Percentiles rank a stretch among this genome's conserved stretches.
Evolutionary conservation across 2,113 vertebrate genomes (phyloP).

Genomic region (Trochalopteron elliotii): DNA sequence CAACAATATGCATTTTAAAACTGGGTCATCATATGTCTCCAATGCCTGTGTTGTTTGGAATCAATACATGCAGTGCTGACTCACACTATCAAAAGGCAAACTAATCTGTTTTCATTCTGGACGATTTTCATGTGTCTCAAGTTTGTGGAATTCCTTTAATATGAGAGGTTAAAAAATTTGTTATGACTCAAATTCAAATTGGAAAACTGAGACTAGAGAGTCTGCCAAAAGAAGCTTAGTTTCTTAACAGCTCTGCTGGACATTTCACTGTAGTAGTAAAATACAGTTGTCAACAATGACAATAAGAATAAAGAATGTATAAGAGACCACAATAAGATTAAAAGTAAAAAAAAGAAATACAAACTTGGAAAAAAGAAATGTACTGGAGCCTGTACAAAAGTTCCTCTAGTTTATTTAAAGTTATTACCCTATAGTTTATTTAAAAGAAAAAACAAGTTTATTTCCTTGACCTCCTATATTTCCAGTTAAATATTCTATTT

Average conservation of each 20-base stretch:
- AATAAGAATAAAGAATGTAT: neutral
- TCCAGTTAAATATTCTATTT: neutral
- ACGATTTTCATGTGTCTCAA: neutral
- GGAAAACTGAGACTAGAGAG: neutral
- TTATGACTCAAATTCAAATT: neutral
- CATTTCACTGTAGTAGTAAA: neutral
- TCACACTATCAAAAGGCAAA: neutral
- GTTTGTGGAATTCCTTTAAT: neutral
- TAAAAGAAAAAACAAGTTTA: neutral
- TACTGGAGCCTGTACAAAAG: neutral
- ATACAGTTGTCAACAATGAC: neutral
- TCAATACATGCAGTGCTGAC: neutral
- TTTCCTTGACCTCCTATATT: neutral
- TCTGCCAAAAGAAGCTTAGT: neutral
- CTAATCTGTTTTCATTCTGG: neutral
- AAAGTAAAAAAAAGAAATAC: neutral
- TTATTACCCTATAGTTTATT: neutral
- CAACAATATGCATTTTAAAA: conserved; percentile 12
- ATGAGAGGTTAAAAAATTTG: neutral
- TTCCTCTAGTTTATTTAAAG: neutral
- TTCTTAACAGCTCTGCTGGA: neutral
- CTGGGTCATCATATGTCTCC: neutral
- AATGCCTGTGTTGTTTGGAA: neutral
- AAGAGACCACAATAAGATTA: neutral
- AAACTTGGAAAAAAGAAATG: neutral